phyloP scores from a whole-genome alignment of 2,888 invertebrate species.

The Anthrax anthrax region DNA sequence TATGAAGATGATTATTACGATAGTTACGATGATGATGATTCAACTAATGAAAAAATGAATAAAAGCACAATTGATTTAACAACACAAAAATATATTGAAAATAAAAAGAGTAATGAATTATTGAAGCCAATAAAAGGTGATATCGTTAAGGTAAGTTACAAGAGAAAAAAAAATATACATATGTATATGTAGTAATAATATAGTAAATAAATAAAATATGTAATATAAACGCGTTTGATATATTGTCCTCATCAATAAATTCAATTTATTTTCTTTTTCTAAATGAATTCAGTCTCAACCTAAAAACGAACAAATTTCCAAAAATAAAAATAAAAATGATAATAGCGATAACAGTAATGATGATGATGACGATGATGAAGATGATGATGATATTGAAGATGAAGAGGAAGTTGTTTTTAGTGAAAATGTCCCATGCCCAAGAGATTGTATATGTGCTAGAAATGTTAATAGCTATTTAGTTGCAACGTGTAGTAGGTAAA shows the following conservation, averaged over 20 bases:
- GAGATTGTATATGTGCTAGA: constrained; percentile 46
- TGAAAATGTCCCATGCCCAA: constrained; percentile 41
- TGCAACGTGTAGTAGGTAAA: constrained; percentile 47
- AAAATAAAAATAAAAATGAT: constrained; percentile 15
- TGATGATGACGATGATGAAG: constrained; percentile 22
- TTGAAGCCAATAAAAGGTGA: constrained; percentile 20
- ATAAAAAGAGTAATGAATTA: constrained; percentile 13
- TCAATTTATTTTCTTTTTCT: not conserved
- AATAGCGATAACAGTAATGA: constrained; percentile 20
- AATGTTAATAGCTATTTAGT: constrained; percentile 43
- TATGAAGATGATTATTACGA: constrained; percentile 23
- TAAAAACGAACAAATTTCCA: not conserved
- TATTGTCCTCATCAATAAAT: too few relatives aligned
- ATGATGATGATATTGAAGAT: constrained; percentile 22
- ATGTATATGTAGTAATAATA: too few relatives aligned
- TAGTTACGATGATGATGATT: constrained; percentile 20
- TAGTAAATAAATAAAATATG: not conserved
- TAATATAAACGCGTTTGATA: too few relatives aligned
- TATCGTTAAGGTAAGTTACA: constrained; percentile 14
- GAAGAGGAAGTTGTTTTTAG: constrained; percentile 27
- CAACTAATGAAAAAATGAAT: constrained; percentile 15
- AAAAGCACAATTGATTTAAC: constrained; percentile 7
- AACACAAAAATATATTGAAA: constrained; percentile 15
- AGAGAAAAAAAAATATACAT: too few relatives aligned
- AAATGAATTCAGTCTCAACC: not conserved